Conservation (phyloP, 2,113 vertebrate genomes). For the Arizona elegans region DNA sequence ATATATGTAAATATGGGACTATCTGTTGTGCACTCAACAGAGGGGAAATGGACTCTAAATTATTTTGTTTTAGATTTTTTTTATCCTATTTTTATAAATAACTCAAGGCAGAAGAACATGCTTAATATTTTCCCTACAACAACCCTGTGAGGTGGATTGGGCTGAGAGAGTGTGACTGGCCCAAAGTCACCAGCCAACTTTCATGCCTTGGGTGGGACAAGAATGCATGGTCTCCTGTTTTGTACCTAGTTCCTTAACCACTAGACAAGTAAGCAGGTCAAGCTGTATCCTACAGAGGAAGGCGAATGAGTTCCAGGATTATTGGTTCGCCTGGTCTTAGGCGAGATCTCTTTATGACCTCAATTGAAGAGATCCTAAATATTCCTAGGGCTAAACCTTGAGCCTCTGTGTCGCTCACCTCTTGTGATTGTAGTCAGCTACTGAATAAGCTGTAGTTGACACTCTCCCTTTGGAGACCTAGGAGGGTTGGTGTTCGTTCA, state of each 20-base stretch:
- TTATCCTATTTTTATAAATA: not conserved
- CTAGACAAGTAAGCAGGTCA: not conserved
- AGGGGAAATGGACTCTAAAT: not conserved
- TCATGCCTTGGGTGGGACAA: not conserved
- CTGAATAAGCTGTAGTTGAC: not conserved
- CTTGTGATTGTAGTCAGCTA: not conserved
- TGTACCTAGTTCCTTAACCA: not conserved
- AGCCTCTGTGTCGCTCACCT: not conserved
- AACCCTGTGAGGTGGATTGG: not conserved
- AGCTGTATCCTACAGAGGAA: not conserved
- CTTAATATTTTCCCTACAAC: not conserved
- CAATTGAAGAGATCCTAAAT: not conserved
- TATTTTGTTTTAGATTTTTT: not conserved
- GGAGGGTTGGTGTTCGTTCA: not conserved
- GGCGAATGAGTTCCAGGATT: not conserved
- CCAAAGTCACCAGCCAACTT: not conserved
- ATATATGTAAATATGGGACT: not conserved
- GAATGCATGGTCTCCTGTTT: not conserved
- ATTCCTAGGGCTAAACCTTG: not conserved
- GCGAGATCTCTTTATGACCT: not conserved
- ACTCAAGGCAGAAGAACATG: not conserved
- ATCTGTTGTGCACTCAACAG: not conserved
- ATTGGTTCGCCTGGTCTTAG: not conserved
- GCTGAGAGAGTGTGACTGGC: not conserved
- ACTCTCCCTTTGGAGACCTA: not conserved